These are phyloP conservation scores for Drosophila siamana DNA, from an alignment of 2,888 invertebrate genomes.

Conservation along the genomic window DNA sequence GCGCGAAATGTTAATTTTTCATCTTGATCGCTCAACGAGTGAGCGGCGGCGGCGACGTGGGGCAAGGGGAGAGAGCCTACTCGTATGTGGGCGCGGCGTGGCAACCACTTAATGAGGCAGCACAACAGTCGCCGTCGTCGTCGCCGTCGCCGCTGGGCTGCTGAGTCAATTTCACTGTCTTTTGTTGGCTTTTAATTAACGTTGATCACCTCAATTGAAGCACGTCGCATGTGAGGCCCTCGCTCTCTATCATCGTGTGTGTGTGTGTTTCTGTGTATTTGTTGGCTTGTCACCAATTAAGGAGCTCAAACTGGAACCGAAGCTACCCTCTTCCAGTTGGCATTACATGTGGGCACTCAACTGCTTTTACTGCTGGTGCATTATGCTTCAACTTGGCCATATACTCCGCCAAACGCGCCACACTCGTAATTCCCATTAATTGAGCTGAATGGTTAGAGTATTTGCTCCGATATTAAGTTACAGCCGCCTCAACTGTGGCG, in stretches of 20 bases:
- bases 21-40: constrained; percentile 62
- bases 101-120: constrained; percentile 60
- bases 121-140: constrained; percentile 15
- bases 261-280: constrained; percentile 8
- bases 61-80: constrained; percentile 24
- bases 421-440: constrained; percentile 70
- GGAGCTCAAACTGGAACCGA: constrained; percentile 51
- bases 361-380: constrained; percentile 61
- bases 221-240: constrained; percentile 68
- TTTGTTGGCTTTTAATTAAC: constrained; percentile 83
- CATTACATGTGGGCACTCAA: constrained; percentile 72
- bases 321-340: constrained; percentile 64
- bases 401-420: constrained; percentile 31
- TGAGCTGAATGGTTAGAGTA: constrained; percentile 66
- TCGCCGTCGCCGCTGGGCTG: constrained; percentile 6
- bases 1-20: constrained; percentile 81
- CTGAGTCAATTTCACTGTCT: constrained; percentile 52
- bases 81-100: constrained; percentile 40
- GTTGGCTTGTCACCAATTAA: constrained; percentile 69
- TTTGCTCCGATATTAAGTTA: constrained; percentile 64
- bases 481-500: constrained; percentile 46
- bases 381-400: constrained; percentile 68
- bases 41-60: too few relatives aligned
- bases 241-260: too few relatives aligned
- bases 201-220: constrained; percentile 85